Percentiles rank a stretch among this genome's conserved stretches.
Evolutionary conservation across 2,797 vertebrate genomes (phyloP).

Genomic region (Phrynocephalus vlangalii): DNA sequence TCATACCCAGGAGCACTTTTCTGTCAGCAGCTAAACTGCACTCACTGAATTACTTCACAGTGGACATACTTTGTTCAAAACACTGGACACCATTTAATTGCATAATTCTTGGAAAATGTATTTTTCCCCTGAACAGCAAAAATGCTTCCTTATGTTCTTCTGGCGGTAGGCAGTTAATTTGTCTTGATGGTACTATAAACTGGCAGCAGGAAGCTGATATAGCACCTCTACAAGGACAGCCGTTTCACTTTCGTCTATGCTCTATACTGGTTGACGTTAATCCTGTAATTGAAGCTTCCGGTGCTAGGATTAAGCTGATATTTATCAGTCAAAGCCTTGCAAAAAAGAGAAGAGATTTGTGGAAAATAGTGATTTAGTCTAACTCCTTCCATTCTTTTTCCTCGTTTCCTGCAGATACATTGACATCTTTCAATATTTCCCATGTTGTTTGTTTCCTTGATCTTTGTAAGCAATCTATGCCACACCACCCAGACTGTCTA

Average conservation of each 20-base stretch:
- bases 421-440: constrained; percentile 41
- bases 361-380: constrained; percentile 59
- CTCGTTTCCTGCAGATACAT: constrained; percentile 4
- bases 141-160: neutral
- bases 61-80: neutral
- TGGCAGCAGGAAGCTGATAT: neutral
- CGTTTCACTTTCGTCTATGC: constrained; percentile 46
- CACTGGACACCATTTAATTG: neutral
- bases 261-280: constrained; percentile 51
- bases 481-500: neutral
- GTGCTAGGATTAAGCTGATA: constrained; percentile 61
- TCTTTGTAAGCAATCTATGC: neutral
- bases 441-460: constrained; percentile 21
- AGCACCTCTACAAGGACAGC: constrained; percentile 18
- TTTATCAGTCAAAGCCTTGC: constrained; percentile 64
- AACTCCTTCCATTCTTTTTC: constrained; percentile 37
- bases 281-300: constrained; percentile 69
- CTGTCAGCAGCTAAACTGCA: neutral
- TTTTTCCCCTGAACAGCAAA: constrained; percentile 4
- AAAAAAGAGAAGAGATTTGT: constrained; percentile 49
- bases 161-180: constrained; percentile 33
- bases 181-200: constrained; percentile 38
- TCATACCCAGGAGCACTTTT: neutral
- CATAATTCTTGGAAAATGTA: constrained; percentile 11
- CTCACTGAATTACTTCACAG: neutral